These are phyloP conservation scores for Microctonus aethiopoides DNA, from an alignment of 2,888 invertebrate species.

Conservation along the genomic window DNA sequence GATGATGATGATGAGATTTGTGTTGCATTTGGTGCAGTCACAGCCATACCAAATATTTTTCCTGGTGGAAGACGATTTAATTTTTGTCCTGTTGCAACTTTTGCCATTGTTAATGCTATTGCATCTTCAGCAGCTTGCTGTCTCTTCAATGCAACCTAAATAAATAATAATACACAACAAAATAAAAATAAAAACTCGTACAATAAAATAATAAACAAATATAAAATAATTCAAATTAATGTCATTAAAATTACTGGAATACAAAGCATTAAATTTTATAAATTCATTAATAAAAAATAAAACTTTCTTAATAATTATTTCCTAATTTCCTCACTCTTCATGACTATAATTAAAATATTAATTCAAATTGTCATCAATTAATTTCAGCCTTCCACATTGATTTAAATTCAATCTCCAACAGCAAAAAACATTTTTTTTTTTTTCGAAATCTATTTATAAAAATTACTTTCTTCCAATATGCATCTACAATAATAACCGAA, in stretches of 20 bases:
- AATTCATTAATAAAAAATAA: no score
- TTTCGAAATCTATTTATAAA: slow-evolving; percentile 10
- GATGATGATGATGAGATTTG: slow-evolving; percentile 23
- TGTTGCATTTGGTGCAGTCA: slow-evolving; percentile 78
- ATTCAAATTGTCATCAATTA: no score
- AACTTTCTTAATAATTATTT: background rate
- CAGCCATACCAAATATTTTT: slow-evolving; percentile 89
- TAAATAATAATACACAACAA: background rate
- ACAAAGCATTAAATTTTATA: no score
- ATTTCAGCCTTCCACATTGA: no score
- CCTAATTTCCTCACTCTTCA: background rate
- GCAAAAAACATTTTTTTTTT: no score
- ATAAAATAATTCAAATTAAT: no score
- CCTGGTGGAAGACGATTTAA: slow-evolving; percentile 85
- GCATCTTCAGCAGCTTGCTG: slow-evolving; percentile 98
- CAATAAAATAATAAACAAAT: no score
- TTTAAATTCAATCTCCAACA: no score
- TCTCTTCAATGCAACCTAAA: slow-evolving; percentile 92
- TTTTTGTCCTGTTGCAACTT: slow-evolving; percentile 82
- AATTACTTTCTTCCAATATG: background rate
- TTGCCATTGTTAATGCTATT: slow-evolving; percentile 90
- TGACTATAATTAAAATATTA: no score
- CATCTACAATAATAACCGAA: background rate
- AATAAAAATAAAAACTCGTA: no score
- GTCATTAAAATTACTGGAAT: no score